Evolutionary conservation across 2,797 vertebrate species (phyloP).

Genomic region (Hybognathus amarus): DNA sequence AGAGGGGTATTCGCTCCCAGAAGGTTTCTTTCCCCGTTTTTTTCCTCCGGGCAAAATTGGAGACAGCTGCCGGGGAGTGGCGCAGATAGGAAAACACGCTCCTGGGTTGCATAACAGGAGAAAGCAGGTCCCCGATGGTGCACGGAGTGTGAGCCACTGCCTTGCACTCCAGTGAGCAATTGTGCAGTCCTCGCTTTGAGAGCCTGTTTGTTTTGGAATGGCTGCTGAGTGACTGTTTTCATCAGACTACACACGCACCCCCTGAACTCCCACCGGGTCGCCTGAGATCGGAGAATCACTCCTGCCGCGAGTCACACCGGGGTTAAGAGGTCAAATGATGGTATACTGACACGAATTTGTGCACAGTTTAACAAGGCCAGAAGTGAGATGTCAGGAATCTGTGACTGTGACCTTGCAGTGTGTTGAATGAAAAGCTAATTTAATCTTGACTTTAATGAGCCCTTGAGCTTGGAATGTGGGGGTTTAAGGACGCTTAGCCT

Average conservation of each 20-base stretch:
- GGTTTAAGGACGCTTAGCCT: not conserved
- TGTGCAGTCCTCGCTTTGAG: constrained; percentile 43
- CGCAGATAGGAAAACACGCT: constrained; percentile 51
- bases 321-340: constrained; percentile 49
- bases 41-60: constrained; percentile 57
- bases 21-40: constrained; percentile 47
- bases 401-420: constrained; percentile 17
- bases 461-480: constrained; percentile 1
- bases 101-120: constrained; percentile 68
- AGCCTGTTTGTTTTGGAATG: constrained; percentile 55
- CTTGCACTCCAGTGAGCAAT: constrained; percentile 52
- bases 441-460: constrained; percentile 11
- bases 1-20: constrained; percentile 42
- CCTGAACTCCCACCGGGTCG: constrained; percentile 23
- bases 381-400: constrained; percentile 40
- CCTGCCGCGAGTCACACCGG: constrained; percentile 11
- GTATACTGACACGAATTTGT: constrained; percentile 38
- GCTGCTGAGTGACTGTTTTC: constrained; percentile 56
- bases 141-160: constrained; percentile 30
- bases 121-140: constrained; percentile 62
- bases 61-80: constrained; percentile 67
- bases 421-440: constrained; percentile 16
- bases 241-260: constrained; percentile 26
- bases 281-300: constrained; percentile 46
- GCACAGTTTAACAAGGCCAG: constrained; percentile 20